phyloP scores from a whole-genome alignment of 2,113 vertebrate genomes.

The Pluvianellus socialis region DNA sequence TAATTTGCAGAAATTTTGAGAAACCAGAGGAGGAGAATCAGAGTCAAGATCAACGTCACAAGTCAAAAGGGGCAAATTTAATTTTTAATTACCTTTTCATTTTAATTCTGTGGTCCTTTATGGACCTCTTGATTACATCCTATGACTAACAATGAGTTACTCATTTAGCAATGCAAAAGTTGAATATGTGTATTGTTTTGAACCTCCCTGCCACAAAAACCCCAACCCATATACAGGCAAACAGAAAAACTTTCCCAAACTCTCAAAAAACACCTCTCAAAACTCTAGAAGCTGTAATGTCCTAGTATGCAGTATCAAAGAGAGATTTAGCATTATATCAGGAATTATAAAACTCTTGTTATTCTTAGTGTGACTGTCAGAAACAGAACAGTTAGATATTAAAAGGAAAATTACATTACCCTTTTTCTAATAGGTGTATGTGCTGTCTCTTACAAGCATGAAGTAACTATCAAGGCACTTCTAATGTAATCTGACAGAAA shows the following conservation, averaged over 20 bases:
- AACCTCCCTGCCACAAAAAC: neutral
- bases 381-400: neutral
- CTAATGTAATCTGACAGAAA: conserved; percentile 16
- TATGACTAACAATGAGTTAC: neutral
- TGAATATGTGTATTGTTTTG: neutral
- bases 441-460: neutral
- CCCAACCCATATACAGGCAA: neutral
- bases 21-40: neutral
- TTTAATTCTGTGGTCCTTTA: neutral
- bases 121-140: neutral
- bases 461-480: neutral
- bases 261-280: neutral
- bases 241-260: neutral
- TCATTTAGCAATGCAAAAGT: neutral
- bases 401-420: neutral
- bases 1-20: neutral
- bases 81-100: neutral
- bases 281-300: neutral
- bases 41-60: neutral
- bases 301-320: neutral
- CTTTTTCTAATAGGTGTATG: neutral
- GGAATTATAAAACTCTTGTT: neutral
- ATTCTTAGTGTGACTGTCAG: neutral
- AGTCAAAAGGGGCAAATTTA: neutral
- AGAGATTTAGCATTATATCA: neutral